Conservation (phyloP, 1,140 invertebrate species). For the Pissodes strobi region DNA sequence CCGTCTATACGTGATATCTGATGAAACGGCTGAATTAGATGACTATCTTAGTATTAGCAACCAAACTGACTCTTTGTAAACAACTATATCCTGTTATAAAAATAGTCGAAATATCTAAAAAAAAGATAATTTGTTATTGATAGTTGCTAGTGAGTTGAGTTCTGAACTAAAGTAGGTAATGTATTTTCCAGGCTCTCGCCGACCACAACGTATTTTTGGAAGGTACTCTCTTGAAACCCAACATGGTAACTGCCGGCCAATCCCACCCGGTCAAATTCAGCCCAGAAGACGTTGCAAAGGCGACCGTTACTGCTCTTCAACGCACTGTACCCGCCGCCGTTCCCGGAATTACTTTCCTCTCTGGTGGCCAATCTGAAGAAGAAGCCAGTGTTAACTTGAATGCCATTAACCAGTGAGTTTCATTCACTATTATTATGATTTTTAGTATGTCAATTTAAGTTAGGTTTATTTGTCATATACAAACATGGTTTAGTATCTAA, state of each 20-base stretch:
- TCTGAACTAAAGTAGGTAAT: too few relatives aligned
- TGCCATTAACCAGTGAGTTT: conserved; percentile 80
- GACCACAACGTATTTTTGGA: conserved; percentile 98
- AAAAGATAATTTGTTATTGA: too few relatives aligned
- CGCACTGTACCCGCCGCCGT: conserved; percentile 92
- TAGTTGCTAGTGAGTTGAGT: too few relatives aligned
- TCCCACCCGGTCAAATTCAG: conserved; percentile 73
- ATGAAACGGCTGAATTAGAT: too few relatives aligned
- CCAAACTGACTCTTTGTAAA: too few relatives aligned
- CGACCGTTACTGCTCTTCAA: conserved; percentile 88
- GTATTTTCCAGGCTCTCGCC: conserved; percentile 64
- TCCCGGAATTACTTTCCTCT: conserved; percentile 90
- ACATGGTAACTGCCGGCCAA: conserved; percentile 84
- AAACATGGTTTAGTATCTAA: too few relatives aligned
- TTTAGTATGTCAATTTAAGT: too few relatives aligned
- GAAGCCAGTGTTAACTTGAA: conserved; percentile 94
- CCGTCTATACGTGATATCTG: too few relatives aligned
- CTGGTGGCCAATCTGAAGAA: conserved; percentile 96
- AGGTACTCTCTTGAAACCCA: conserved; percentile 96
- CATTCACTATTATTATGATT: neutral
- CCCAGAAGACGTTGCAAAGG: conserved; percentile 77
- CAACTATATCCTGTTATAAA: too few relatives aligned
- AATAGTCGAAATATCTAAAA: too few relatives aligned
- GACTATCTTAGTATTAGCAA: too few relatives aligned
- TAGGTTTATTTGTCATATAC: too few relatives aligned